Evolutionary conservation across 1,140 invertebrate genomes (phyloP), one percentile per base, ranked within the genome.

Genomic region (Chlorops oryzae): DNA sequence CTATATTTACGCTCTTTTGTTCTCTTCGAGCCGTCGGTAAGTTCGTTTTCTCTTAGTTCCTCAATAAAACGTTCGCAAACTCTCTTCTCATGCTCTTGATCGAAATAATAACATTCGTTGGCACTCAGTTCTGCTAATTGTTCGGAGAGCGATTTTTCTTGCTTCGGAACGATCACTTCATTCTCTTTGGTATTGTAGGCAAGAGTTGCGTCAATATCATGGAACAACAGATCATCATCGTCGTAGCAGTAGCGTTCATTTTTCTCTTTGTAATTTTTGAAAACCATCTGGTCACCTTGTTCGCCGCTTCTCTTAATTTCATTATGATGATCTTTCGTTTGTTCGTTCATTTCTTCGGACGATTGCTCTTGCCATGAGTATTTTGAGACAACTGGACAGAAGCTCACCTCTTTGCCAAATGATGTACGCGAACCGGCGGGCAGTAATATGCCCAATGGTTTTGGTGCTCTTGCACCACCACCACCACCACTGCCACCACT

Each of bases 311-410:
- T 12, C 2, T 40, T 43, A 13, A 23, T 12, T 1, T 27, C 22
- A 2, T 23, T 17, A 0, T 46, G 40, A 13, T 3, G 43, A 5
- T 48, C 35, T 7, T 24, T 23, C 13, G 38, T 35, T 24, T 17
- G 47, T 18, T 48, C 51, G 22, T 44, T 44, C 21, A 18, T 45
- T 46, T 71, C 70, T 25, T 70, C 72, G 3, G 73, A 74, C 0
- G 64, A 67, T 39, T 67, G 69, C 51, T 84, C 81, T 44, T 78
- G 74, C 82, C 83, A 86, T 59, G 81, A 84, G 25, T 86, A 83
- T 65, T 86, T 82, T 15, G 81, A 80, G 2, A 86, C 83, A 25
- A 86, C 78, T 1, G 84, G 84, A 59, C 81, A 83, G 57, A 87
- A 87, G 50, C 81, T 80, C 2, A 83, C 81, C 25, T 79, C 78